These are phyloP conservation scores for Recurvirostra avosetta DNA, from an alignment of 2,113 vertebrate species.

Conservation along the genomic window DNA sequence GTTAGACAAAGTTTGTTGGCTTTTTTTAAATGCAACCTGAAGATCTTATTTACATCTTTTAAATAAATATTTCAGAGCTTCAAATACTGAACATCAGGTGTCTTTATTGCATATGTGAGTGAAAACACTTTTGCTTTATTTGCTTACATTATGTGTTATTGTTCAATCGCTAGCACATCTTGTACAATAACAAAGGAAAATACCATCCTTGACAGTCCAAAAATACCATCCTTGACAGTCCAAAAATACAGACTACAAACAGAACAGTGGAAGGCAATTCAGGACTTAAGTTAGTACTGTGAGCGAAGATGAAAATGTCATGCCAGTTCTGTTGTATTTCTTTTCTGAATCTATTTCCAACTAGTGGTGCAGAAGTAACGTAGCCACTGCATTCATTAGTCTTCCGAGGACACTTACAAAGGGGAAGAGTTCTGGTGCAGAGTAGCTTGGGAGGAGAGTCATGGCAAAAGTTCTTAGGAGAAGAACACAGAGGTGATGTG, in stretches of 20 bases:
- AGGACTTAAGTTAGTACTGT: neutral
- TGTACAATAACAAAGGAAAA: conserved; percentile 38
- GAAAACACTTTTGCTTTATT: neutral
- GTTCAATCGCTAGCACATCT: neutral
- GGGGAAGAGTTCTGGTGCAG: neutral
- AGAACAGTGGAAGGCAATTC: neutral
- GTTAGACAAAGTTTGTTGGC: neutral
- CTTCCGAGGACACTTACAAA: neutral
- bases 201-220: neutral
- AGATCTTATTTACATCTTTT: neutral
- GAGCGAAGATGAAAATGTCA: neutral
- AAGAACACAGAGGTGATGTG: neutral
- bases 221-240: neutral
- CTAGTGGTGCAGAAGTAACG: neutral
- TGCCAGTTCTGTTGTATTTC: neutral
- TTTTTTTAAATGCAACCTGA: neutral
- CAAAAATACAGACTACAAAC: conserved; percentile 3
- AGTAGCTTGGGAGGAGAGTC: neutral
- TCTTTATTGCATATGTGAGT: neutral
- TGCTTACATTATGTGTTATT: neutral
- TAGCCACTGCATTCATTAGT: neutral
- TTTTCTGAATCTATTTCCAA: neutral
- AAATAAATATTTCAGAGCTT: neutral
- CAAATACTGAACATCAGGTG: neutral
- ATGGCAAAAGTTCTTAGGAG: neutral